phyloP scores from a whole-genome alignment of 2,888 invertebrate genomes.

The Marasmarcha lunaedactyla region DNA sequence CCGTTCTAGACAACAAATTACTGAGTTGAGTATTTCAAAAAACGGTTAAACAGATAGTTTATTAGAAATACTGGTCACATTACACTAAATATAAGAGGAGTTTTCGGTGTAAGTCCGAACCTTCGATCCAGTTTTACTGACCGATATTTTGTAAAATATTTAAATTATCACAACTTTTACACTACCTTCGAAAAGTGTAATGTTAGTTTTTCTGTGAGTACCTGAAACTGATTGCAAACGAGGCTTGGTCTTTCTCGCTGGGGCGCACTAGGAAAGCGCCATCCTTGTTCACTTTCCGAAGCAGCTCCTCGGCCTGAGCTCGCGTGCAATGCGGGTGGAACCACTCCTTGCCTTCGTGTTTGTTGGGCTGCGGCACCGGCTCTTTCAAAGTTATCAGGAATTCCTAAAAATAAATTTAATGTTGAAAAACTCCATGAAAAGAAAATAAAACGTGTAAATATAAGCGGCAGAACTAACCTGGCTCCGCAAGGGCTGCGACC shows the following conservation, averaged over 20 bases:
- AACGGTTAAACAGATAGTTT: no score
- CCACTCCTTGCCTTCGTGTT: constrained; percentile 95
- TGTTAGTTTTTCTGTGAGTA: constrained; percentile 29
- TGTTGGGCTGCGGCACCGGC: constrained; percentile 95
- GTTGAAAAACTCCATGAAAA: no score
- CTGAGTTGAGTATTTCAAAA: no score
- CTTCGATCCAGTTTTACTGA: no score
- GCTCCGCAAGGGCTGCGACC: constrained; percentile 86
- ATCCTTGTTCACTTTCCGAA: constrained; percentile 86
- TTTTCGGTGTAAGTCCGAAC: no score
- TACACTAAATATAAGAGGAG: no score
- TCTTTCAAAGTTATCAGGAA: constrained; percentile 89
- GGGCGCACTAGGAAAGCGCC: constrained; percentile 96
- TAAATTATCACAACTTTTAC: no score
- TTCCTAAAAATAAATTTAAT: constrained; percentile 65
- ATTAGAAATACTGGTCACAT: no score
- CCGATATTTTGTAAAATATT: no score
- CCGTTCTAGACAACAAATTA: constrained; percentile 85
- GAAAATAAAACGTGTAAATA: no score
- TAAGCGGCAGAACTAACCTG: no score
- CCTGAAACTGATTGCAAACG: constrained; percentile 95
- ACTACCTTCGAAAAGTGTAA: no score
- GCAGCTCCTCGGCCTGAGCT: constrained; percentile 87
- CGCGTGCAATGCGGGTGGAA: constrained; percentile 87
- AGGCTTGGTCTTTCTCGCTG: constrained; percentile 86